phyloP scores from a whole-genome alignment of 2,888 invertebrate genomes.

The Sabellastarte sp. region DNA sequence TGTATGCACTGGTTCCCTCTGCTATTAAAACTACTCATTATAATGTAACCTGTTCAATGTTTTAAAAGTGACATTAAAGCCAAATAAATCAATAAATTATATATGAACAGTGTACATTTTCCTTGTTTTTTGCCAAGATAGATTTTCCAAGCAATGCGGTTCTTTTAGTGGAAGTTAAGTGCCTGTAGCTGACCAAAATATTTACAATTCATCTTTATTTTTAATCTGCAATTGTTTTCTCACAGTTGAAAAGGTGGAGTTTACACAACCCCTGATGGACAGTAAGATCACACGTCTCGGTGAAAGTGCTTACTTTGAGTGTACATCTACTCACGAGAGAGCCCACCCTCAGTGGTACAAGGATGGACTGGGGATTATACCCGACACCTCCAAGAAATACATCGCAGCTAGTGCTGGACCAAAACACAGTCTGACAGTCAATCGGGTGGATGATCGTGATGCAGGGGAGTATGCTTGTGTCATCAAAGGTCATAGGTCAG shows the following conservation, averaged over 20 bases:
- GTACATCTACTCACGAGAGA: slow-evolving; percentile 14
- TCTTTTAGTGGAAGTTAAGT: no score
- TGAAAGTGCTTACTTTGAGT: slow-evolving; percentile 25
- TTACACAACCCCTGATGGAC: slow-evolving; percentile 29
- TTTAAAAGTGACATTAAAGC: no score
- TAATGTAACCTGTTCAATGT: no score
- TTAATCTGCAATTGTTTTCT: no score
- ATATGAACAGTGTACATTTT: no score
- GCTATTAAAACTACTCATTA: no score
- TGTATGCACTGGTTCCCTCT: no score
- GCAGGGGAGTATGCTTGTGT: slow-evolving; percentile 32
- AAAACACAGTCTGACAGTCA: slow-evolving; percentile 25
- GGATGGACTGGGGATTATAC: slow-evolving; percentile 29
- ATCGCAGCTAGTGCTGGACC: slow-evolving; percentile 22
- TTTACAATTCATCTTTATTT: no score
- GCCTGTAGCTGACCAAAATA: no score
- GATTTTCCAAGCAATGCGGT: no score
- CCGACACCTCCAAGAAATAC: slow-evolving; percentile 26
- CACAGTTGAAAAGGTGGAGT: slow-evolving; percentile 31
- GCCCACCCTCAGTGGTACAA: slow-evolving; percentile 32
- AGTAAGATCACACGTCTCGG: slow-evolving; percentile 25
- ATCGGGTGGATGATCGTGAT: slow-evolving; percentile 26
- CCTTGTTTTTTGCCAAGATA: no score
- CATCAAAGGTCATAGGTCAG: slow-evolving; percentile 24
- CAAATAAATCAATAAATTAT: no score